Evolutionary conservation across 1,140 invertebrate species (phyloP).

Genomic region (Sitodiplosis mosellana): DNA sequence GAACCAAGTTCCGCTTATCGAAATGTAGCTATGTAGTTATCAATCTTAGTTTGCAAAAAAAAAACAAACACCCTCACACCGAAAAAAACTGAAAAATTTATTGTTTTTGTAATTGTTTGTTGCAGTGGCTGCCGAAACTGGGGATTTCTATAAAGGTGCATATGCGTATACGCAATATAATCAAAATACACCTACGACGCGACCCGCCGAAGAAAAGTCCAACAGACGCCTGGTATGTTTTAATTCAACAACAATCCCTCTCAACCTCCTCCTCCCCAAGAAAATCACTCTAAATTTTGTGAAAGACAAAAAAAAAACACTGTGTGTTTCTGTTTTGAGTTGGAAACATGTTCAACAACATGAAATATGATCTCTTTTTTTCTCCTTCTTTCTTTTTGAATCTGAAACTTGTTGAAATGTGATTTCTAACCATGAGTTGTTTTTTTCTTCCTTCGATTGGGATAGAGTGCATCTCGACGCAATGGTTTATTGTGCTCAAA

Average conservation of each 20-base stretch:
- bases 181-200: conserved; percentile 12
- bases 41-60: no score
- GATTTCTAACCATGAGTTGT: no score
- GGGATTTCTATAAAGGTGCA: conserved; percentile 67
- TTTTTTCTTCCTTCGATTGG: not conserved
- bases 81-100: not conserved
- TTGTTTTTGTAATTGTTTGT: conserved; percentile 1
- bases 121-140: conserved; percentile 60
- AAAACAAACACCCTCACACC: no score
- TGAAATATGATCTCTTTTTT: no score
- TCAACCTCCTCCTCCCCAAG: conserved; percentile 1
- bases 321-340: not conserved
- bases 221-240: conserved; percentile 47
- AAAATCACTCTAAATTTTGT: not conserved
- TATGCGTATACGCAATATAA: conserved; percentile 31
- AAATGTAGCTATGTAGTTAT: no score
- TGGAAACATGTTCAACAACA: no score
- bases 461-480: conserved; percentile 32
- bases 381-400: no score
- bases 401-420: no score
- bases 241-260: conserved; percentile 12
- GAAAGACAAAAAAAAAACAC: not conserved
- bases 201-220: conserved; percentile 31
- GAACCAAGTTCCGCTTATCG: no score
- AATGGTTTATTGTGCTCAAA: conserved; percentile 78